These are phyloP conservation scores for Merodon equestris DNA, from an alignment of 2,888 invertebrate species.

Conservation along the genomic window DNA sequence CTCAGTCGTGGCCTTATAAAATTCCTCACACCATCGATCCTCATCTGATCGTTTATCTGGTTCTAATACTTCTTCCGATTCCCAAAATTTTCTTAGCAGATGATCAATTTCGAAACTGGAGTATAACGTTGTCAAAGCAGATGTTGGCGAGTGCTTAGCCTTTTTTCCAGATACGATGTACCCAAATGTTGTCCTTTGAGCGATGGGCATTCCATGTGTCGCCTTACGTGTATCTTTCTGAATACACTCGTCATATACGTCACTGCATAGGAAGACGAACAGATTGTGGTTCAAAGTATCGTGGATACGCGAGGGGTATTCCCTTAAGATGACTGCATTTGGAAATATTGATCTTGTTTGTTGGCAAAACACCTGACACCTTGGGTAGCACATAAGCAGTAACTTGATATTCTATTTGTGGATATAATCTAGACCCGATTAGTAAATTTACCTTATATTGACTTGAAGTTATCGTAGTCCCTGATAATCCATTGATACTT, in stretches of 20 bases:
- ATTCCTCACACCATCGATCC: too few species aligned
- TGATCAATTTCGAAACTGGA: too few species aligned
- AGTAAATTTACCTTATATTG: too few species aligned
- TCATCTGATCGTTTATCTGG: too few species aligned
- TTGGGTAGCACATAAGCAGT: constrained; percentile 21
- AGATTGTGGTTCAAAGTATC: constrained; percentile 12
- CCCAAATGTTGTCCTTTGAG: constrained; percentile 20
- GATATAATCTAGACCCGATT: too few species aligned
- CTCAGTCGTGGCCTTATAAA: too few species aligned
- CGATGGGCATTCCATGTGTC: neutral
- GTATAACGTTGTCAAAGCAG: too few species aligned
- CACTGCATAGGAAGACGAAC: constrained; percentile 8
- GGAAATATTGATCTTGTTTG: neutral
- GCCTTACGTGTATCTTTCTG: neutral
- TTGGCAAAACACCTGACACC: constrained; percentile 14
- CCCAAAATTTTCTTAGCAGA: too few species aligned
- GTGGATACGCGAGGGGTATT: constrained; percentile 4
- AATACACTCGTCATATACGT: constrained; percentile 1
- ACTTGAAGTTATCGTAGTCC: neutral
- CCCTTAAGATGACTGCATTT: neutral
- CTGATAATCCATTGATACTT: constrained; percentile 15
- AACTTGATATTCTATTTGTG: constrained; percentile 1
- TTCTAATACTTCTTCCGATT: too few species aligned
- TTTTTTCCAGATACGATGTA: constrained; percentile 12
- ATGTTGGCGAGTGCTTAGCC: too few species aligned